Conservation (phyloP, 2,113 vertebrate species). For the Corythaeola cristata region DNA sequence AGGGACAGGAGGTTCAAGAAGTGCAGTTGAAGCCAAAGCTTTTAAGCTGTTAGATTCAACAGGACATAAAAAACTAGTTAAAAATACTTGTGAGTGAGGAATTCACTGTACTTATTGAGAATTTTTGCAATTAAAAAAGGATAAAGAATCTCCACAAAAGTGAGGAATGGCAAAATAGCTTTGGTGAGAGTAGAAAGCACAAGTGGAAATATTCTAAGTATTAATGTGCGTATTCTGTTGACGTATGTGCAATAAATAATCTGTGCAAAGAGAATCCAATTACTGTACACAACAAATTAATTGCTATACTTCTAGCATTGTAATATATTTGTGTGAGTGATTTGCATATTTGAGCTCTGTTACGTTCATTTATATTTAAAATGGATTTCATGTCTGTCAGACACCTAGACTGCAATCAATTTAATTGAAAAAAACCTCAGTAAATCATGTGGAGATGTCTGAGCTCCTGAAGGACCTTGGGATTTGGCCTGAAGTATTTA, state of each 20-base stretch:
- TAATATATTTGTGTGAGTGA: not conserved
- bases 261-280: not conserved
- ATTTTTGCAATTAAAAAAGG: not conserved
- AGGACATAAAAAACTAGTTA: not conserved
- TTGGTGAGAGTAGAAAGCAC: not conserved
- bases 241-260: not conserved
- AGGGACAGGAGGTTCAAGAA: conserved; percentile 1
- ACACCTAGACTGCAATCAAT: not conserved
- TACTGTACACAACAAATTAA: not conserved
- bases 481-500: not conserved
- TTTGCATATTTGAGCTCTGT: not conserved
- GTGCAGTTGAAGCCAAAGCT: not conserved
- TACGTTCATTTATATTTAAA: not conserved
- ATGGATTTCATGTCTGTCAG: not conserved
- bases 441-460: not conserved
- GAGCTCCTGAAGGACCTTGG: not conserved
- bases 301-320: not conserved
- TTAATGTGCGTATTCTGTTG: not conserved
- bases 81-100: not conserved
- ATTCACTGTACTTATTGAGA: not conserved
- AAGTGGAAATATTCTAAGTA: not conserved
- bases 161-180: not conserved
- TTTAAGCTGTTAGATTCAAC: not conserved
- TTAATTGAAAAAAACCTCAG: not conserved
- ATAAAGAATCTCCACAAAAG: not conserved